Conservation (phyloP, 2,888 invertebrate species). For the Neoascia interrupta region DNA sequence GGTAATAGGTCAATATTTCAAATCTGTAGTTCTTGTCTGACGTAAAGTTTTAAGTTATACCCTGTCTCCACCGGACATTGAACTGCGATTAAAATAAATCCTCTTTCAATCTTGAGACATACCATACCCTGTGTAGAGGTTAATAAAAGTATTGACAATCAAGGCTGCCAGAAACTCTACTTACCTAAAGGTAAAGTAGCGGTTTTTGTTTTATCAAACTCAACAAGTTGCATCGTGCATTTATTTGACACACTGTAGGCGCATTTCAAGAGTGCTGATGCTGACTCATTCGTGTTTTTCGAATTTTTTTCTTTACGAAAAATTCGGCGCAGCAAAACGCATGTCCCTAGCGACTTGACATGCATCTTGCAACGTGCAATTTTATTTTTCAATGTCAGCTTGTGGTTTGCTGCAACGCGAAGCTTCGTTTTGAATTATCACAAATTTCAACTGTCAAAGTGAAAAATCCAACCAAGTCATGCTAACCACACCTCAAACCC, state of each 20-base stretch:
- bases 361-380: neutral
- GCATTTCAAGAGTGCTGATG: conserved; percentile 7
- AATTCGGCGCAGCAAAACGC: conserved; percentile 7
- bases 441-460: conserved; percentile 33
- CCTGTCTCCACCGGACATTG: no score
- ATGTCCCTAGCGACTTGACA: neutral
- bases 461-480: conserved; percentile 6
- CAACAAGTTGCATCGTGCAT: no score
- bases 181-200: no score
- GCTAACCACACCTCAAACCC: conserved; percentile 51
- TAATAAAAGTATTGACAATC: no score
- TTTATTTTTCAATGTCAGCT: conserved; percentile 2
- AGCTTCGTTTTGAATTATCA: conserved; percentile 9
- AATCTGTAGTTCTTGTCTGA: no score
- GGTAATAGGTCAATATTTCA: no score
- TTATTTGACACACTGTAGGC: conserved; percentile 35
- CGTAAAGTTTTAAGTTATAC: no score
- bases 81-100: no score
- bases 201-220: no score
- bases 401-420: neutral
- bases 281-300: conserved; percentile 44
- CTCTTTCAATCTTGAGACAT: no score
- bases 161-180: no score
- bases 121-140: no score
- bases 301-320: conserved; percentile 6